phyloP scores from a whole-genome alignment of 2,888 invertebrate species.

The Caenorhabditis macrosperma region DNA sequence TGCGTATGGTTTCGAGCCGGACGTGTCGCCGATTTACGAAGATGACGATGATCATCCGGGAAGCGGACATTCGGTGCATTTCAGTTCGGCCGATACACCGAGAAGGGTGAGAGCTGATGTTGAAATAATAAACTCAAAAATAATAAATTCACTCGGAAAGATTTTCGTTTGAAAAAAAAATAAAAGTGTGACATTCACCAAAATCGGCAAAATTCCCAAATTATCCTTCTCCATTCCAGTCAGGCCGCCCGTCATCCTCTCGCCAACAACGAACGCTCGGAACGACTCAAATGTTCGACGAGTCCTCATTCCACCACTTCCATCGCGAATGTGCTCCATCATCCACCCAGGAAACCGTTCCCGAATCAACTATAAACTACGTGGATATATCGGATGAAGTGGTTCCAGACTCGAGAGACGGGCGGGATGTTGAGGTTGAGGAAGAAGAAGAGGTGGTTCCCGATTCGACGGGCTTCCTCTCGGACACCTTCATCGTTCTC shows the following conservation, averaged over 20 bases:
- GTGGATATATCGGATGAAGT: slow-evolving; percentile 2
- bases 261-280: slow-evolving; percentile 26
- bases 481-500: slow-evolving; percentile 24
- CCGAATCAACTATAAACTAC: neutral
- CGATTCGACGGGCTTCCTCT: slow-evolving; percentile 27
- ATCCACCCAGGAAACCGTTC: neutral
- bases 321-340: slow-evolving; percentile 33
- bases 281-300: slow-evolving; percentile 1
- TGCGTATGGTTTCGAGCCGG: slow-evolving; percentile 54
- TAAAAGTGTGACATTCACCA: neutral
- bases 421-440: neutral
- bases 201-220: neutral
- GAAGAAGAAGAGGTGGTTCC: slow-evolving; percentile 42
- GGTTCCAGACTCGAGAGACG: slow-evolving; percentile 15
- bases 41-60: slow-evolving; percentile 22
- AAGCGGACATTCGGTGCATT: slow-evolving; percentile 36
- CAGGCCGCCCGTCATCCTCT: neutral
- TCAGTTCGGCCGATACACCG: slow-evolving; percentile 53
- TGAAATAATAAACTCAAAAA: too few species aligned
- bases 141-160: too few species aligned
- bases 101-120: slow-evolving; percentile 18
- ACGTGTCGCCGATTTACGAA: slow-evolving; percentile 53
- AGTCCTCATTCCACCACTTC: slow-evolving; percentile 23
- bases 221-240: neutral
- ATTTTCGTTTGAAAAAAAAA: neutral